phyloP scores from a whole-genome alignment of 2,113 vertebrate genomes.

The Nettapus auritus region DNA sequence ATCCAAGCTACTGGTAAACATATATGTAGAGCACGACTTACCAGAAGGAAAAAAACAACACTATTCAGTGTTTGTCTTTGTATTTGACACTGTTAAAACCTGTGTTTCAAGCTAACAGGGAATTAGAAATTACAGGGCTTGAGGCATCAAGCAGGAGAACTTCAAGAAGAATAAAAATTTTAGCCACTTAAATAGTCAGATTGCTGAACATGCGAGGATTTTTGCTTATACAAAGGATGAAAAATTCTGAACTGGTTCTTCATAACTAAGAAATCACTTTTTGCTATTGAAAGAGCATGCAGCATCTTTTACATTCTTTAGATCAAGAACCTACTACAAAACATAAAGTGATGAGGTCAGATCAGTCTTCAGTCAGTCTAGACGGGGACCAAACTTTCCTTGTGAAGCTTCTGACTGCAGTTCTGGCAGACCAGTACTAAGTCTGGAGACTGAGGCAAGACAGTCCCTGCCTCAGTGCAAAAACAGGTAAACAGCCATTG shows the following conservation, averaged over 20 bases:
- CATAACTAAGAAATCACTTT: not conserved
- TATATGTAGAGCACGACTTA: not conserved
- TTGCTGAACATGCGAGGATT: not conserved
- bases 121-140: not conserved
- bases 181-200: not conserved
- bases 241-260: not conserved
- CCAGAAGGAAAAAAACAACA: not conserved
- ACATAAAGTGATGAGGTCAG: not conserved
- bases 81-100: not conserved
- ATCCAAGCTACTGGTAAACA: not conserved
- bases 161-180: not conserved
- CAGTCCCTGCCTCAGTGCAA: not conserved
- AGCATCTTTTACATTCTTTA: not conserved
- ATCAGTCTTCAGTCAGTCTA: not conserved
- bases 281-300: not conserved
- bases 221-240: not conserved
- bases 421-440: not conserved
- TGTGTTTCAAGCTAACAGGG: not conserved
- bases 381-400: not conserved
- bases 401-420: not conserved
- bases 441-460: not conserved
- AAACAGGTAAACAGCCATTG: not conserved
- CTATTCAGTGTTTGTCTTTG: not conserved
- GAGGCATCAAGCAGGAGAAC: not conserved
- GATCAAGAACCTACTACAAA: not conserved